Percentiles rank a stretch among this genome's conserved stretches.
These are phyloP conservation scores for Drosophila antonietae DNA, from an alignment of 2,888 invertebrate genomes.

Conservation along the genomic window DNA sequence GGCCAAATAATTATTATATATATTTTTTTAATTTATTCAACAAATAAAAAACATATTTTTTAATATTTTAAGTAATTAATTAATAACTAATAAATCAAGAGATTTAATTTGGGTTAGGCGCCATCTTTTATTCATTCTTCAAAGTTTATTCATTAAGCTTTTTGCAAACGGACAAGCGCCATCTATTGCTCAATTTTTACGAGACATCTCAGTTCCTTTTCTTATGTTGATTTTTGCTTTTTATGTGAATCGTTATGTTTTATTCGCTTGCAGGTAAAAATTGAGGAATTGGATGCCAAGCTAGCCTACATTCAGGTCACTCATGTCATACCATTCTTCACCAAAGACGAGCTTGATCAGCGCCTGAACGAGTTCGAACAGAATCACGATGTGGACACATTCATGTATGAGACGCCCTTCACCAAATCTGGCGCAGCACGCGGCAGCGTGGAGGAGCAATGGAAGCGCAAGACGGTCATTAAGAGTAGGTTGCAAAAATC, in stretches of 20 bases:
- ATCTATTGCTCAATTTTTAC: background rate
- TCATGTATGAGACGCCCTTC: constrained; percentile 98
- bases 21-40: too few species aligned
- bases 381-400: constrained; percentile 94
- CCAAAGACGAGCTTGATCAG: constrained; percentile 88
- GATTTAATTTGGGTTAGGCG: background rate
- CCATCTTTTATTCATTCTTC: background rate
- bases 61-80: too few species aligned
- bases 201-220: constrained; percentile 6
- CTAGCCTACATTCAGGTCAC: constrained; percentile 97
- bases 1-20: too few species aligned
- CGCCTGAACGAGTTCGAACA: constrained; percentile 94
- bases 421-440: constrained; percentile 92
- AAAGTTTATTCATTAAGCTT: background rate
- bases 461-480: constrained; percentile 95
- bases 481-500: constrained; percentile 88
- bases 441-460: constrained; percentile 94
- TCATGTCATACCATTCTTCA: constrained; percentile 95
- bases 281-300: constrained; percentile 91
- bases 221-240: background rate
- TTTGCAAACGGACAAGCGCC: background rate
- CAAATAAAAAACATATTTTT: too few species aligned
- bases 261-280: constrained; percentile 87
- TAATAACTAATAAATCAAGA: too few species aligned
- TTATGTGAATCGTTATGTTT: background rate